Evolutionary conservation across 1,140 invertebrate species (phyloP), one percentile per base, ranked within the genome.

Genomic region (Listronotus bonariensis): DNA sequence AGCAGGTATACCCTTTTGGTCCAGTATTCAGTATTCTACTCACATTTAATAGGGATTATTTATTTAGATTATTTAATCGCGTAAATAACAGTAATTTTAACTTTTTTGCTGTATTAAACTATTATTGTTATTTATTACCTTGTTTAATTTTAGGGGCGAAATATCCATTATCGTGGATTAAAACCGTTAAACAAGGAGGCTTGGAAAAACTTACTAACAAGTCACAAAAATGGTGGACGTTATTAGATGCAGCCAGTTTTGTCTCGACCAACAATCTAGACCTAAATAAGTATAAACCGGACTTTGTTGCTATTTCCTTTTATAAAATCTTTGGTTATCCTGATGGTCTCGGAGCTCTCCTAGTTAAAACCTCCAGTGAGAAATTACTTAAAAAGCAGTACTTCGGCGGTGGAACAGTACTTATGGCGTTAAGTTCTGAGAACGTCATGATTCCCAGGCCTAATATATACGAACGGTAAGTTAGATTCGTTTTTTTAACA

Each of bases 311-410:
- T 51, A 38, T 98, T 6, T 98, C 96, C 1, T 98, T 98, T 82
- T 98, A 98, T 80, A 99, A 99, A 85, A 93, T 99, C 73, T 98
- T 99, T 83, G 97, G 97, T 4, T 97, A 91, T 81, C 96, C 97
- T 6, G 97, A 95, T 59, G 96, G 91, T n/a, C 78, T 92, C 68
- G 96, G 96, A 31, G 94, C 92, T 38, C 77, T 98, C 3, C 72
- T 98, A 48, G 88, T 84, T 70, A 91, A 92, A 73, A 77, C 79
- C 1, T 88, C 87, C 69, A 80, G 81, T 3, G 31, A 83, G 72
- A 75, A 86, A 17, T 80, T 97, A 46, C 79, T 85, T 11, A 93
- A 89, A 82, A 81, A 79, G 43, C n/a, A n/a, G n/a, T n/a, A 26
- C 20, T 97, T 93, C 82, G 96, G 95, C 18, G 96, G 96, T 34